Conservation (phyloP, 1,140 invertebrate genomes). For the Hirudo medicinalis region DNA sequence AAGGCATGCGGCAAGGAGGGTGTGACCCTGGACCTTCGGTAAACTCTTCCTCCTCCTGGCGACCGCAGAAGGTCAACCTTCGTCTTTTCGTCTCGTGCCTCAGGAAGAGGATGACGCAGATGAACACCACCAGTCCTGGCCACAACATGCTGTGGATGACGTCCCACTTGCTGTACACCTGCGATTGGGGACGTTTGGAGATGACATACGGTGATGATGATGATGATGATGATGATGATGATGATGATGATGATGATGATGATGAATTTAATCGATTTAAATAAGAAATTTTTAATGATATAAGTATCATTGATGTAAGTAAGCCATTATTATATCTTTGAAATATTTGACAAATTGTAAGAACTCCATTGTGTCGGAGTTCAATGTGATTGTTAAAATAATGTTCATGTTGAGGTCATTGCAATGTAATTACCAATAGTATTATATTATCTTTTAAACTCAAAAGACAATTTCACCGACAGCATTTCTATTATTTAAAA, state of each 20-base stretch:
- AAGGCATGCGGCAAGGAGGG: background rate
- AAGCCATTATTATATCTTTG: too few species aligned
- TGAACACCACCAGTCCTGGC: constrained; percentile 20
- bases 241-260: background rate
- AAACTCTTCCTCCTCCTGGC: constrained; percentile 2
- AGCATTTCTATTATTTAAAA: too few species aligned
- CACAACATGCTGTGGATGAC: constrained; percentile 25
- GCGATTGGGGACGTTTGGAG: background rate
- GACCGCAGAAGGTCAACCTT: constrained; percentile 19
- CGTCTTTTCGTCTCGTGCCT: constrained; percentile 19
- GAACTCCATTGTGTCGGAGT: too few species aligned
- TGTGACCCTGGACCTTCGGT: background rate
- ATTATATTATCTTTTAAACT: too few species aligned
- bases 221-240: background rate
- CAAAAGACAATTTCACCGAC: too few species aligned
- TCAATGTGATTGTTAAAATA: too few species aligned
- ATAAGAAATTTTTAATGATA: background rate
- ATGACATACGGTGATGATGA: background rate
- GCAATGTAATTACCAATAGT: too few species aligned
- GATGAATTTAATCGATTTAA: background rate
- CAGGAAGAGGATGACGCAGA: constrained; percentile 21
- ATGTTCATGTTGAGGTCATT: too few species aligned
- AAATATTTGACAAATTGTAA: too few species aligned
- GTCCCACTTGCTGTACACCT: constrained; percentile 17
- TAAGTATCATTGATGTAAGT: too few species aligned